Base-by-base conservation (phyloP, 2,888 invertebrate species). In the Perithous albicinctus region DNA sequence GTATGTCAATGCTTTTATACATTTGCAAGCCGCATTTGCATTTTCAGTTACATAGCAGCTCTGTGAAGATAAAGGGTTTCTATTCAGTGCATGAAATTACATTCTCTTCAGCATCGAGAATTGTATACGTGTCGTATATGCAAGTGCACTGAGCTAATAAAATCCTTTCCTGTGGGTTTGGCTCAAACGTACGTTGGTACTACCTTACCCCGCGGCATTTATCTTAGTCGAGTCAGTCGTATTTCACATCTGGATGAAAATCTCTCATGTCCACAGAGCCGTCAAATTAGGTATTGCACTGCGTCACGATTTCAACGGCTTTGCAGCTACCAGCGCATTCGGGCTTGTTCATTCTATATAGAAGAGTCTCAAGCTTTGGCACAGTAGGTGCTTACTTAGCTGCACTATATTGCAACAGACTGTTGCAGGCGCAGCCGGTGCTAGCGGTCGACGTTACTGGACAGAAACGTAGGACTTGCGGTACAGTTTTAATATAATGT, bases 281-380 rank as follows among this genome's bases (percentile, higher is more conserved):
- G 69, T 80, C 69, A 80, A 80, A 80, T 80, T 80, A 59, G 79
- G 75, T 80, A 75, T 75, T 23, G 32, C 66, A n/a, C 59, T 59
- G 38, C 29, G 43, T 29, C 51, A 38, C 32, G 35, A 56, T 66
- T 38, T 66, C 20, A 20, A 23, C 29, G 59, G 7, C 15, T n/a
- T n/a, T n/a, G n/a, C 51, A 32, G 7, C 3, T 1, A 1, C 10
- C 2, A 7, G 18, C 4, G 15, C 26, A 26, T 4, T 26, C n/a
- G 26, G 26, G n/a, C 26, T 26, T 3, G 54, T 26, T 54, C 2
- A 15, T 54, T 12, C 3, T 26, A 54, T 26, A 54, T 3, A 23
- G 54, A 7, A 54, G 12, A 54, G 12, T 54, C 12, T 12, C 26
- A 26, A 26, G n/a, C 54, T 18, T 32, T 7, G 59, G 32, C 59